Evolutionary conservation across 2,113 vertebrate genomes (phyloP).

Genomic region (Sinosuthora webbiana): DNA sequence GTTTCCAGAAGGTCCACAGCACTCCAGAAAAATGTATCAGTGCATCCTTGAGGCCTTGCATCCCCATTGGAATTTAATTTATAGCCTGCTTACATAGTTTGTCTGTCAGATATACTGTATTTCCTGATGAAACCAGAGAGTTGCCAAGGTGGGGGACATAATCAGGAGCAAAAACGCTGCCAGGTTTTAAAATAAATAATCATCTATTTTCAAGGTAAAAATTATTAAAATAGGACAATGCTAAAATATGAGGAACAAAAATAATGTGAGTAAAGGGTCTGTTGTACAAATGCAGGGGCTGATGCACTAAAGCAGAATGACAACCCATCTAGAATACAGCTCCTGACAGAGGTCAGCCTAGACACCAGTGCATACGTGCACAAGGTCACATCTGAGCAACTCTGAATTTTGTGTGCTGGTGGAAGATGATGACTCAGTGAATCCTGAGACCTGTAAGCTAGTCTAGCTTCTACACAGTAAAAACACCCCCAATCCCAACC

Average conservation of each 20-base stretch:
- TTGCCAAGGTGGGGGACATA: not conserved
- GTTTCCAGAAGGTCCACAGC: not conserved
- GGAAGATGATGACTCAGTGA: conserved; percentile 3
- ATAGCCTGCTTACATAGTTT: not conserved
- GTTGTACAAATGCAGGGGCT: not conserved
- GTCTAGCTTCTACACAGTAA: not conserved
- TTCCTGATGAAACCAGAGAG: not conserved
- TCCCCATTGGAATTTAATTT: not conserved
- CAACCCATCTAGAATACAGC: not conserved
- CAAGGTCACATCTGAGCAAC: not conserved
- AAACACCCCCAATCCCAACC: not conserved
- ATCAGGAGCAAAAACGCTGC: not conserved
- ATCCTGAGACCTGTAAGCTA: not conserved
- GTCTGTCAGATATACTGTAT: not conserved
- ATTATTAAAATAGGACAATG: not conserved
- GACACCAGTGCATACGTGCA: not conserved
- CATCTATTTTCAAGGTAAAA: not conserved
- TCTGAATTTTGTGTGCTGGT: not conserved
- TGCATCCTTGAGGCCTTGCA: not conserved
- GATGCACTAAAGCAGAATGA: not conserved
- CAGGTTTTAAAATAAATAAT: not conserved
- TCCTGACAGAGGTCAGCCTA: conserved; percentile 7
- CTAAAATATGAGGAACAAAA: not conserved
- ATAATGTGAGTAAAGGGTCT: not conserved
- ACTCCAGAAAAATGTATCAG: not conserved